Base-by-base conservation (phyloP, 2,888 invertebrate genomes). In the Portevinia maculata region DNA sequence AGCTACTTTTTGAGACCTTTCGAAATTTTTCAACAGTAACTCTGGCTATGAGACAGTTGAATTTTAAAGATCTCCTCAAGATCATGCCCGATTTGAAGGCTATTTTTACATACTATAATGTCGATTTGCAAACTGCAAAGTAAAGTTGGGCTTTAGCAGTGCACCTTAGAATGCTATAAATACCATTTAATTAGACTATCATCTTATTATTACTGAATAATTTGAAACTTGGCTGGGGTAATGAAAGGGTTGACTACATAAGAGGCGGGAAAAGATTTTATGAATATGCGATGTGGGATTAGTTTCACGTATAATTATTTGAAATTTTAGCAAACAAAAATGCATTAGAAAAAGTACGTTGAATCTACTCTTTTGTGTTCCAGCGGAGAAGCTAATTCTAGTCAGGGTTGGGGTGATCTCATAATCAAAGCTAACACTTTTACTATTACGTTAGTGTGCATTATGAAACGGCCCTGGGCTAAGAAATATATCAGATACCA, bases 71-170 rank as follows among this genome's bases (percentile, higher is more conserved):
- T 41, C 17, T 57, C 41, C 17, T 28, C 28, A 57, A 41, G 28
- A 57, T 41, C 41, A 41, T n/a, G 41, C 0, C 28, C 17, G 41
- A 28, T 9, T 59, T 1, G 11, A 57, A 57, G 57, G 57, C 41
- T 59, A 41, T 11, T 2, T 24, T n/a, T 19, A 13, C 4, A n/a
- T 6, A 13, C 6, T 21, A 7, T 30, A 5, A 53, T 9, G 32
- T 19, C 17, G 7, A 3, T 28, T 48, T 28, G 28, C 3, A 48
- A 17, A 32, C 32, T 19, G 11, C n/a, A 30, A 6, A 17, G n/a
- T n/a, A n/a, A n/a, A n/a, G n/a, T n/a, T n/a, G 39, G 17, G 11
- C 1, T 13, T 9, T 1, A 7, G 8, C 11, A 11, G 0, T 57
- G 13, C 13, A 4, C 15, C 9, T 5, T 9, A 9, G 28, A 39